These are phyloP conservation scores for Artemia sinica DNA, from an alignment of 2,888 invertebrate genomes.

Conservation along the genomic window DNA sequence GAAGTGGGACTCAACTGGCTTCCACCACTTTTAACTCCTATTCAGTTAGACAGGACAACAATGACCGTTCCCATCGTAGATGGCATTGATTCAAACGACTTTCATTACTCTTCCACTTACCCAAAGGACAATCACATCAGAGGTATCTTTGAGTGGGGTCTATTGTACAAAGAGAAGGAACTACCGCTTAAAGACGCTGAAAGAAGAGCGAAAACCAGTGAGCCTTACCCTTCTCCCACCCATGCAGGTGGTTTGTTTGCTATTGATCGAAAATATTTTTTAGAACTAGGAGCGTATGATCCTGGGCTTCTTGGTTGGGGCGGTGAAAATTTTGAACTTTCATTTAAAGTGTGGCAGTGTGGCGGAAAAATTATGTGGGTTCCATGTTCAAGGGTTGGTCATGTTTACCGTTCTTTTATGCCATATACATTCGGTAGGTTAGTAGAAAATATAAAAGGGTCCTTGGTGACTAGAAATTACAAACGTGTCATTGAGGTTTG, in stretches of 20 bases:
- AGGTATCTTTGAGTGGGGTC: slow-evolving; percentile 44
- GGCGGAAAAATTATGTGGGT: slow-evolving; percentile 97
- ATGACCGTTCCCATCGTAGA: slow-evolving; percentile 43
- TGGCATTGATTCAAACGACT: slow-evolving; percentile 40
- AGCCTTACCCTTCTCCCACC: slow-evolving; percentile 20
- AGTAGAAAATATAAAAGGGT: slow-evolving; percentile 78
- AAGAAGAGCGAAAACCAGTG: slow-evolving; percentile 17
- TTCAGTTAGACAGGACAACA: slow-evolving; percentile 36
- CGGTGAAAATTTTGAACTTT: slow-evolving; percentile 5
- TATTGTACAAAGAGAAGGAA: slow-evolving; percentile 41
- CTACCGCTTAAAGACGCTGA: slow-evolving; percentile 31
- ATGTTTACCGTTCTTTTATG: slow-evolving; percentile 96
- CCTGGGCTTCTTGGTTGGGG: too few relatives aligned
- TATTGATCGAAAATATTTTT: slow-evolving; percentile 37
- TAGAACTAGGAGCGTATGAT: slow-evolving; percentile 21
- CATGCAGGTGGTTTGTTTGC: slow-evolving; percentile 37
- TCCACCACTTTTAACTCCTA: slow-evolving; percentile 38
- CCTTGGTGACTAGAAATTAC: slow-evolving; percentile 86
- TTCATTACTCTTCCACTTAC: slow-evolving; percentile 39
- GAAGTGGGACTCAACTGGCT: slow-evolving; percentile 40
- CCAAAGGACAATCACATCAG: slow-evolving; percentile 32
- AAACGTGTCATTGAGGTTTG: slow-evolving; percentile 95
- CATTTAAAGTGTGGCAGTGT: slow-evolving; percentile 75
- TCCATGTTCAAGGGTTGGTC: slow-evolving; percentile 91
- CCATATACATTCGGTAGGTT: slow-evolving; percentile 88